phyloP scores from a whole-genome alignment of 1,140 invertebrate species.

The Alviniconcha marisindica region DNA sequence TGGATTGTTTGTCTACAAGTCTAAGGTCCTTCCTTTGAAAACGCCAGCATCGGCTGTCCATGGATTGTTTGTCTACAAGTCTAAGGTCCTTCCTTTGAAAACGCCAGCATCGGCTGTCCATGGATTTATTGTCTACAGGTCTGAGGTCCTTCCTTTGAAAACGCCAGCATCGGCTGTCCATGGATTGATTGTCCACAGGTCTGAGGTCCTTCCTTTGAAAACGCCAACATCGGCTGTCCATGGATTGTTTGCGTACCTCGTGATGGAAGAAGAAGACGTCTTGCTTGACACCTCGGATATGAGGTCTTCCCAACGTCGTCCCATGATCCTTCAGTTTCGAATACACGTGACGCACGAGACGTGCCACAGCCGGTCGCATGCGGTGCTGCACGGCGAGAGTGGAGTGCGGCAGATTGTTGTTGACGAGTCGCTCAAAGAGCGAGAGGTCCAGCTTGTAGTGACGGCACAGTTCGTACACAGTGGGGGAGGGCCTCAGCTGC shows the following conservation, averaged over 20 bases:
- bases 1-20: too few species aligned
- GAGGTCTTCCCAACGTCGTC: slow-evolving; percentile 18
- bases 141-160: too few species aligned
- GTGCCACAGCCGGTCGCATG: slow-evolving; percentile 72
- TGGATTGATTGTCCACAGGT: too few species aligned
- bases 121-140: too few species aligned
- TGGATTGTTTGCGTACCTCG: slow-evolving; percentile 29
- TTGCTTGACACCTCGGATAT: slow-evolving; percentile 67
- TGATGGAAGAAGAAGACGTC: slow-evolving; percentile 76
- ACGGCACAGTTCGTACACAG: slow-evolving; percentile 55
- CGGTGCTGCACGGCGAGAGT: slow-evolving; percentile 66
- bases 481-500: slow-evolving; percentile 76
- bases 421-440: slow-evolving; percentile 73
- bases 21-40: too few species aligned
- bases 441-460: slow-evolving; percentile 69
- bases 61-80: too few species aligned
- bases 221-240: too few species aligned
- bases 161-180: too few species aligned
- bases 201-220: too few species aligned
- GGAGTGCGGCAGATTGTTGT: slow-evolving; percentile 55
- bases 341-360: slow-evolving; percentile 75
- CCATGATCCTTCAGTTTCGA: slow-evolving; percentile 67
- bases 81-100: too few species aligned
- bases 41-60: too few species aligned
- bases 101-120: too few species aligned